Evolutionary conservation across 2,113 vertebrate genomes (phyloP), one percentile per base, ranked within the genome.

Genomic region (Monarcha castaneiventris): DNA sequence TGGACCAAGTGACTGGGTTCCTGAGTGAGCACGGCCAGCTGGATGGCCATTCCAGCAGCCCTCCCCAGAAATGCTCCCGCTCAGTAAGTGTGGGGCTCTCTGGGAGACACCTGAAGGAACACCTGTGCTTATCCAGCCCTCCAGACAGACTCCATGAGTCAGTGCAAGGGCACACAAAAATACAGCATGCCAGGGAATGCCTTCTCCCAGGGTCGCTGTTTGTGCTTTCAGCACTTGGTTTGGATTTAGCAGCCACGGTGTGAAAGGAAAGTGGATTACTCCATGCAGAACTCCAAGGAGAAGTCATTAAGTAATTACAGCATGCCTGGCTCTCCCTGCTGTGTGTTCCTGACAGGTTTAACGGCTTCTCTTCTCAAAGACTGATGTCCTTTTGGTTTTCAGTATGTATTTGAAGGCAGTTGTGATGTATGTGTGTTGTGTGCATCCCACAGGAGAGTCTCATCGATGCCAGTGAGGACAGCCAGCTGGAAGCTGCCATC

Each of bases 401-500:
- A 48, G 46, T 10, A 1, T 1, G 0, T n/a, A 4, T 27, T 35
- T 48, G 30, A n/a, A 48, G 29, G 30, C n/a, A 6, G 11, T 14
- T 43, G 41, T 94, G 64, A 64, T 41, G 22, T n/a, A 29, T 56
- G 64, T 96, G 56, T 92, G 79, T 89, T 93, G 54, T 96, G 55
- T 95, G 66, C 46, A 4, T 89, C 89, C 95, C 86, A 51, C 97
- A 99, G 99, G 99, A 99, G 97, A 99, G 99, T 84, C 98, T 99
- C 80, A 99, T 99, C 82, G 99, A 99, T 85, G 99, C 99, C 94
- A 99, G 99, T 81, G 99, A 99, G 98, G 99, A 99, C 97, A 99
- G 99, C 97, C 99, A 99, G 97, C 95, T 99, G 97, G 99, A 99
- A 98, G 99, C 99, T 64, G 99, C 99, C 14, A 99, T 99, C 97